These are phyloP conservation scores for Hemitrygon akajei DNA, from an alignment of 2,797 vertebrate genomes.

Conservation along the genomic window DNA sequence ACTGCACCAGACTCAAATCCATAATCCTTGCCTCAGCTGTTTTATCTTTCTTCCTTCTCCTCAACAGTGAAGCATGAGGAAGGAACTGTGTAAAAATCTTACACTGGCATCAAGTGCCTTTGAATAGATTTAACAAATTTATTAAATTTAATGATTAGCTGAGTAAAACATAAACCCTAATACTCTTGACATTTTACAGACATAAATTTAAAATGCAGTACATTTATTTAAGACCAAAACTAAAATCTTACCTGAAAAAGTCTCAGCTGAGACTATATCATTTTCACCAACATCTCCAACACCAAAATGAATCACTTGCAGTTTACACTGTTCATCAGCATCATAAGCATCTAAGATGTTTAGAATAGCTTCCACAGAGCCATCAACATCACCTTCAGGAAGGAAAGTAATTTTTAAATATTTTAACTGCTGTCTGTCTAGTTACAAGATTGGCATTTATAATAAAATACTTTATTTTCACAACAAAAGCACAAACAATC, in stretches of 20 bases:
- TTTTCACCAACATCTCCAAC: constrained; percentile 82
- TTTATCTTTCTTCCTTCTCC: too few species aligned
- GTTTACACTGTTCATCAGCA: constrained; percentile 69
- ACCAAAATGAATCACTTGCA: constrained; percentile 80
- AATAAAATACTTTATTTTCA: background rate
- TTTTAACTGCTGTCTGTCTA: background rate
- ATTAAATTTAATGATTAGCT: too few species aligned
- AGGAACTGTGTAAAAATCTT: too few species aligned
- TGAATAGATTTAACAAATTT: too few species aligned
- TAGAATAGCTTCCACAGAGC: constrained; percentile 80
- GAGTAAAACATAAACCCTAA: too few species aligned
- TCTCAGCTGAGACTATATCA: constrained; percentile 76
- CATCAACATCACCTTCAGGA: constrained; percentile 78
- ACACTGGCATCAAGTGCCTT: too few species aligned
- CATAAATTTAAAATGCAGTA: background rate
- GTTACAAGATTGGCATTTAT: background rate
- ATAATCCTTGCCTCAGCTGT: too few species aligned
- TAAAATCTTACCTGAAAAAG: constrained; percentile 66
- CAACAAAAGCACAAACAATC: background rate
- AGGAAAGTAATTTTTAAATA: background rate
- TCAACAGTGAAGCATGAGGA: too few species aligned
- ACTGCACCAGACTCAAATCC: too few species aligned
- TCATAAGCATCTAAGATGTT: constrained; percentile 77
- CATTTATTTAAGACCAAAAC: constrained; percentile 17
- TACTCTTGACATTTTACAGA: too few species aligned